Conservation (phyloP, 1,140 invertebrate species). For the Tigriopus japonicus region DNA sequence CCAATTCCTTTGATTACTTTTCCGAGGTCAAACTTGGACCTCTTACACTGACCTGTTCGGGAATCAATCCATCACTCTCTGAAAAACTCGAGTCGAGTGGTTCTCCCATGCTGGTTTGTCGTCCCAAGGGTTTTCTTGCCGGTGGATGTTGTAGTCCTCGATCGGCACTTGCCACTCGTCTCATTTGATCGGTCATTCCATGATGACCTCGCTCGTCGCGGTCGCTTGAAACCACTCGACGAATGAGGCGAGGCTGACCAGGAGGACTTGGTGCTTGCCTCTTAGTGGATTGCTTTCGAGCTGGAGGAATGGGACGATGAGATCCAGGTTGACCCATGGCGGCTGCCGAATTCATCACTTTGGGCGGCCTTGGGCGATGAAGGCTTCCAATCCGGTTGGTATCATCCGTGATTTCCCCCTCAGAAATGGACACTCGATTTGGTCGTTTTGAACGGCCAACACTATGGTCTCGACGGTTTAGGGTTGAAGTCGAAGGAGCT, state of each 20-base stretch:
- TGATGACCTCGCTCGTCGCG: background rate
- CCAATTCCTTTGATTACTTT: too few species aligned
- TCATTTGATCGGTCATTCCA: background rate
- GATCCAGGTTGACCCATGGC: too few species aligned
- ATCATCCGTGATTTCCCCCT: slow-evolving; percentile 8
- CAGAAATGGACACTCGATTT: background rate
- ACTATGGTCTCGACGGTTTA: background rate
- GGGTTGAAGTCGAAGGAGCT: background rate
- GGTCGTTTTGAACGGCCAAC: background rate
- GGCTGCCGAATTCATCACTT: background rate
- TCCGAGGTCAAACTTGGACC: too few species aligned
- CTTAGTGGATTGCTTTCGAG: background rate
- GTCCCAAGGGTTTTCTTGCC: background rate
- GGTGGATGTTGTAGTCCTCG: background rate
- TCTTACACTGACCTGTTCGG: background rate
- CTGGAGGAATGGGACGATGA: background rate
- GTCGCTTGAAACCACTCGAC: background rate
- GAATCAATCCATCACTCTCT: slow-evolving; percentile 5
- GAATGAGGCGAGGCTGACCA: too few species aligned
- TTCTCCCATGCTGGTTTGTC: background rate
- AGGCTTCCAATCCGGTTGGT: background rate
- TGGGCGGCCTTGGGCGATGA: background rate
- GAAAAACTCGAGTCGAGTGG: slow-evolving; percentile 2
- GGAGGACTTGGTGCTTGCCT: background rate
- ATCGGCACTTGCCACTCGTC: background rate